Evolutionary conservation across 2,797 vertebrate species (phyloP).

Genomic region (Borostomias antarcticus): DNA sequence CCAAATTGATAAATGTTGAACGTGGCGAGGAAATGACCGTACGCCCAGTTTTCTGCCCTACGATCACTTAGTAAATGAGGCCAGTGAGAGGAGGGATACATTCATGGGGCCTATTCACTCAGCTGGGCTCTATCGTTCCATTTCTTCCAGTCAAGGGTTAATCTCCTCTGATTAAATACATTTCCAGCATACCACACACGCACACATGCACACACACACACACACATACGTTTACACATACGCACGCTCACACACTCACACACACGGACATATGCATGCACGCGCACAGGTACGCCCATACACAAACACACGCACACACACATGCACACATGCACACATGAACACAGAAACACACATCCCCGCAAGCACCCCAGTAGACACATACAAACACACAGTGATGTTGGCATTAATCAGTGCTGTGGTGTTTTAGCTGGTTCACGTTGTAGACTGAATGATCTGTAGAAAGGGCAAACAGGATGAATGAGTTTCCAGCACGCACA

Average conservation of each 20-base stretch:
- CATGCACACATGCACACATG: background rate
- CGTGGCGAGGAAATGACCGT: too few relatives aligned
- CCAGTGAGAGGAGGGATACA: background rate
- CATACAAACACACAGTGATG: background rate
- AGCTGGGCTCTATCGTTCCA: background rate
- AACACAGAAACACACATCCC: background rate
- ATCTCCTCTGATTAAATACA: background rate
- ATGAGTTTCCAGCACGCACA: background rate
- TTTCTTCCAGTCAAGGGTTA: background rate
- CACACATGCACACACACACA: too few relatives aligned
- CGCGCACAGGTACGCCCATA: background rate
- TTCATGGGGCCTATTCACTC: background rate
- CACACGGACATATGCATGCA: background rate
- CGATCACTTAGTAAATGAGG: too few relatives aligned
- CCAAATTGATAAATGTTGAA: too few relatives aligned
- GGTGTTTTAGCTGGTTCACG: too few relatives aligned
- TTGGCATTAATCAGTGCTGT: too few relatives aligned
- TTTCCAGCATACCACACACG: background rate
- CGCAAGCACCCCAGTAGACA: background rate
- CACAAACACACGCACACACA: background rate
- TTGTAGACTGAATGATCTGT: too few relatives aligned
- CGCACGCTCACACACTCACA: background rate
- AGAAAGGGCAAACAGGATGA: too few relatives aligned
- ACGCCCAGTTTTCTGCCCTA: too few relatives aligned
- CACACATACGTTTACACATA: too few relatives aligned